Evolutionary conservation across 2,113 vertebrate species (phyloP).

Genomic region (Tautogolabrus adspersus): DNA sequence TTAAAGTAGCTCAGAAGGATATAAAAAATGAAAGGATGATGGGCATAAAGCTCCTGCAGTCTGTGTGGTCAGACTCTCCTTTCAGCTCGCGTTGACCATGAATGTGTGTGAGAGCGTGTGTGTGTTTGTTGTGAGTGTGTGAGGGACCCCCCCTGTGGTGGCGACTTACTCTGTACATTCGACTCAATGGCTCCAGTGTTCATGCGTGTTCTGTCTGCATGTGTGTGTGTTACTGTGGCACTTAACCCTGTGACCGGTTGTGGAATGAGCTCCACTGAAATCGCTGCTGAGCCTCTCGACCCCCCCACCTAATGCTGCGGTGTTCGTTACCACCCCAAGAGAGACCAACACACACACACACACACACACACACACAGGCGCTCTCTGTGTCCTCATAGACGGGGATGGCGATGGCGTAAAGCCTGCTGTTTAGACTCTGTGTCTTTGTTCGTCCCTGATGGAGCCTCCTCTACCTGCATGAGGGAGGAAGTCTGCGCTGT

Average conservation of each 20-base stretch:
- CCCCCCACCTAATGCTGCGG: conserved; percentile 41
- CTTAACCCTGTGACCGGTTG: conserved; percentile 81
- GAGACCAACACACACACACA: conserved; percentile 63
- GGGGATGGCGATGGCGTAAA: conserved; percentile 60
- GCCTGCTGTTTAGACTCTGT: conserved; percentile 79
- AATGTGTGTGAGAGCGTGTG: conserved; percentile 38
- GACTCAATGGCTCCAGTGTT: conserved; percentile 80
- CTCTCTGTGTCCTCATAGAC: conserved; percentile 7
- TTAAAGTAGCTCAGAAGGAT: conserved; percentile 37
- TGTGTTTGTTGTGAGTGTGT: conserved; percentile 38
- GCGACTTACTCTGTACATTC: conserved; percentile 67
- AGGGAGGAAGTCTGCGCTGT: conserved; percentile 81
- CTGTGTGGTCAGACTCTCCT: conserved; percentile 74
- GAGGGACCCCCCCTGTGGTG: conserved; percentile 44
- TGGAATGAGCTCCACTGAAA: conserved; percentile 75
- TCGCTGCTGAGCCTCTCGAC: conserved; percentile 48
- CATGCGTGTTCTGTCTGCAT: background rate
- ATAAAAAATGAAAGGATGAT: conserved; percentile 40
- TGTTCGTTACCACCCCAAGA: conserved; percentile 80
- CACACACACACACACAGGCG: conserved; percentile 50
- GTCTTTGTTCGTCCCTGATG: conserved; percentile 77
- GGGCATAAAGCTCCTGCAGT: conserved; percentile 49
- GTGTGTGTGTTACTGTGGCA: conserved; percentile 73
- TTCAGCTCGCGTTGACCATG: conserved; percentile 25
- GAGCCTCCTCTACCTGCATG: conserved; percentile 80